Percentiles rank a stretch among this genome's conserved stretches.
Conservation (phyloP, 2,888 invertebrate species). For the Hoplodrina ambigua region DNA sequence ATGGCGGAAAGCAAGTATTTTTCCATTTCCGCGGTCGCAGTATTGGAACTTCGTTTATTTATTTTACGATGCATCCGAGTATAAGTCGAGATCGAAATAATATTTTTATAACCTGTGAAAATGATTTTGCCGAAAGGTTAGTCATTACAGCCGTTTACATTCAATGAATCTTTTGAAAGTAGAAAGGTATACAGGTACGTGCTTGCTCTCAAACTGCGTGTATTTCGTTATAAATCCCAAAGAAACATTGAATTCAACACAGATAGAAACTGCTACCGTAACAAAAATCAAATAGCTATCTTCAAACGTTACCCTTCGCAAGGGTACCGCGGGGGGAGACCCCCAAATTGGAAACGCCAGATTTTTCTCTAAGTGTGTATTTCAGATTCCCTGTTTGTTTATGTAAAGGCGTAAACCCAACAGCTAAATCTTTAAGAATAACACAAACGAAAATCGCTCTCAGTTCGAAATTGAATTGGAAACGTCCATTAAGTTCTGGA, state of each 20-base stretch:
- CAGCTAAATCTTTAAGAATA: slow-evolving; percentile 48
- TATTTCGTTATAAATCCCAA: slow-evolving; percentile 44
- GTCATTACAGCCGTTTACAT: slow-evolving; percentile 8
- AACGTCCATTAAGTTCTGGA: slow-evolving; percentile 41
- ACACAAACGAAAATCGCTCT: slow-evolving; percentile 35
- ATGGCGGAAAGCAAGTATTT: slow-evolving; percentile 62
- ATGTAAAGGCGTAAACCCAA: slow-evolving; percentile 42
- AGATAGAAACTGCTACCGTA: slow-evolving; percentile 48
- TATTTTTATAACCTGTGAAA: slow-evolving; percentile 49
- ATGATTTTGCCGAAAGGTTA: slow-evolving; percentile 19
- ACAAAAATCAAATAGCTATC: slow-evolving; percentile 58
- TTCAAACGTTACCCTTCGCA: slow-evolving; percentile 45
- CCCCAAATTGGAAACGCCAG: slow-evolving; percentile 69
- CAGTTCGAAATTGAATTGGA: slow-evolving; percentile 28
- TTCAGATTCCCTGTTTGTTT: slow-evolving; percentile 58
- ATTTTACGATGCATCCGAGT: slow-evolving; percentile 66
- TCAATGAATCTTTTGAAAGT: slow-evolving; percentile 5
- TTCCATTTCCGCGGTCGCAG: slow-evolving; percentile 66
- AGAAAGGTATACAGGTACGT: slow-evolving; percentile 1
- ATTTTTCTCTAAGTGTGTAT: slow-evolving; percentile 69
- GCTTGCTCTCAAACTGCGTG: slow-evolving; percentile 4
- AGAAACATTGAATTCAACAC: slow-evolving; percentile 44
- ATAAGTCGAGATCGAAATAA: slow-evolving; percentile 57
- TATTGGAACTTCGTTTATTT: slow-evolving; percentile 68
- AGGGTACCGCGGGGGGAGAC: slow-evolving; percentile 46